phyloP scores from a whole-genome alignment of 2,797 vertebrate species.

The Phataginus tetradactyla region DNA sequence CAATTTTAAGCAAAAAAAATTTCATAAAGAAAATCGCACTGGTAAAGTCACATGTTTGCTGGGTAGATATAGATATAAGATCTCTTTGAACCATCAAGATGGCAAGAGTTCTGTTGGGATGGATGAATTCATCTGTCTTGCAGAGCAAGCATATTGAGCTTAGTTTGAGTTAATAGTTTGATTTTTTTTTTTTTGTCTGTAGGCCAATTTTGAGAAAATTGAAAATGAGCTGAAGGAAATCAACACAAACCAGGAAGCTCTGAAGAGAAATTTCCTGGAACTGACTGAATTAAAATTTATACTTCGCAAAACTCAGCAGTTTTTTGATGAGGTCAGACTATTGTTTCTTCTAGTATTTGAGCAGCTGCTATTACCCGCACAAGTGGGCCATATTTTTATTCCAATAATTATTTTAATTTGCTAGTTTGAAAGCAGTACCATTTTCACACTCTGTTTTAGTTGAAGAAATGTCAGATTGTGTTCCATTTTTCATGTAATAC shows the following conservation, averaged over 20 bases:
- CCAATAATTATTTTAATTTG: slow-evolving; percentile 79
- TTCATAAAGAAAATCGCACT: not conserved
- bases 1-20: not conserved
- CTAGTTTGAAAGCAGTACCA: slow-evolving; percentile 75
- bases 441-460: slow-evolving; percentile 75
- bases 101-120: not conserved
- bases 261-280: slow-evolving; percentile 98
- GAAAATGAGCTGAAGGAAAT: slow-evolving; percentile 99
- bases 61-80: not conserved
- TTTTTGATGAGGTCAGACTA: slow-evolving; percentile 97
- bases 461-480: slow-evolving; percentile 75
- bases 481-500: slow-evolving; percentile 81
- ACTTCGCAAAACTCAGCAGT: slow-evolving; percentile 97
- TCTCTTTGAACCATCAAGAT: not conserved
- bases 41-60: not conserved
- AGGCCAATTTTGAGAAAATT: slow-evolving; percentile 99
- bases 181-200: not conserved
- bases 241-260: slow-evolving; percentile 98
- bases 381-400: slow-evolving; percentile 79
- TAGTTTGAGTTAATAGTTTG: not conserved
- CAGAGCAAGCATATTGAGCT: not conserved
- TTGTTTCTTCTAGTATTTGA: slow-evolving; percentile 71
- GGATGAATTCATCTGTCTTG: slow-evolving; percentile 20
- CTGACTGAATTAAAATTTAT: slow-evolving; percentile 98
- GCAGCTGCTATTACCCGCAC: slow-evolving; percentile 66